Conservation (phyloP, 2,888 invertebrate species). For the Horisme vitalbata region DNA sequence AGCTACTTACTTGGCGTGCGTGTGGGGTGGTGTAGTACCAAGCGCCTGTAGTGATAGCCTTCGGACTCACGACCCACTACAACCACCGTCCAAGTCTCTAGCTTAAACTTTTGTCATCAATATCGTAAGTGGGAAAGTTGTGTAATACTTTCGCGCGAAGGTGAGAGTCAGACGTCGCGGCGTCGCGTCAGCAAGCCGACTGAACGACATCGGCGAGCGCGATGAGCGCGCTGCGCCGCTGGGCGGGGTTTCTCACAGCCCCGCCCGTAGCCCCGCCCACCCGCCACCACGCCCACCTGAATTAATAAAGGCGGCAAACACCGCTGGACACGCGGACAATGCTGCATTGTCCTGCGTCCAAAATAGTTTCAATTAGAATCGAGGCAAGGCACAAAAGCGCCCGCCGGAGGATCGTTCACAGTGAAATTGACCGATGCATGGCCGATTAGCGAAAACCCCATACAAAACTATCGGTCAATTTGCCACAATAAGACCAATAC, state of each 20-base stretch:
- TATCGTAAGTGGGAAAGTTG: conserved; percentile 57
- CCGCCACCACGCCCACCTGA: conserved; percentile 70
- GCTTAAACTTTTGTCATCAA: conserved; percentile 31
- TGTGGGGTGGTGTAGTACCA: conserved; percentile 61
- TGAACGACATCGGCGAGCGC: conserved; percentile 47
- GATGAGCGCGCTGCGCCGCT: conserved; percentile 54
- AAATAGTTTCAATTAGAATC: conserved; percentile 83
- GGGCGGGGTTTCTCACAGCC: conserved; percentile 46
- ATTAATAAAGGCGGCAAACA: conserved; percentile 82
- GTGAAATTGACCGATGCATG: conserved; percentile 73
- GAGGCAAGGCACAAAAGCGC: conserved; percentile 73
- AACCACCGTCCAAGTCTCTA: conserved; percentile 35
- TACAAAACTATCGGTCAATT: conserved; percentile 39
- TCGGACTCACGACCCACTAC: conserved; percentile 42
- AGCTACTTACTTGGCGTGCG: conserved; percentile 70
- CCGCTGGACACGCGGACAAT: conserved; percentile 81
- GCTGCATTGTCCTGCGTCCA: conserved; percentile 77
- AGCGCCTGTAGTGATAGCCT: conserved; percentile 40
- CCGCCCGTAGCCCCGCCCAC: conserved; percentile 66
- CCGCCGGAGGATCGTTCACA: conserved; percentile 68
- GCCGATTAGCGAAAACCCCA: conserved; percentile 52
- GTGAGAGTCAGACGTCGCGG: conserved; percentile 68
- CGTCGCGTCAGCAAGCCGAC: conserved; percentile 73
- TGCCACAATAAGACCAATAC: conserved; percentile 10
- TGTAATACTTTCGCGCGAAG: conserved; percentile 48